Conservation (phyloP, 1,140 invertebrate genomes). For the Galleria mellonella region DNA sequence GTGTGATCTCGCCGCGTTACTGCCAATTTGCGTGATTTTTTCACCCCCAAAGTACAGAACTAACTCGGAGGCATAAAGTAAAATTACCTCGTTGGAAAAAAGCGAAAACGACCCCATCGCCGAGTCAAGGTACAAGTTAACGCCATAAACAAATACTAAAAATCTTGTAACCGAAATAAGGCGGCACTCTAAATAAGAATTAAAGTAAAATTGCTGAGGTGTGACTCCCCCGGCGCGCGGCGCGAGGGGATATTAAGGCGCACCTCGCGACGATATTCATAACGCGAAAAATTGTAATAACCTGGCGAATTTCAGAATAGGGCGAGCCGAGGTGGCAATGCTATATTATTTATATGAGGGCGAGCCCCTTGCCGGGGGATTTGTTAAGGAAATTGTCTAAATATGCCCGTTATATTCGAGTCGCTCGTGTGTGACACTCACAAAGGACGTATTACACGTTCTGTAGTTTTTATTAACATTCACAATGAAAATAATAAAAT, state of each 20-base stretch:
- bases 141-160: slow-evolving; percentile 68
- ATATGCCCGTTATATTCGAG: slow-evolving; percentile 35
- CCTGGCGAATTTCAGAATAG: slow-evolving; percentile 50
- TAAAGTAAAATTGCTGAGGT: slow-evolving; percentile 70
- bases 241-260: slow-evolving; percentile 33
- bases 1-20: slow-evolving; percentile 12
- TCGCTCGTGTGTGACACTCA: slow-evolving; percentile 11
- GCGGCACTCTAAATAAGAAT: slow-evolving; percentile 69
- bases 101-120: slow-evolving; percentile 53
- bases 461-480: too few species aligned
- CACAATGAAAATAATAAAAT: too few species aligned
- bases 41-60: slow-evolving; percentile 12
- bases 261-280: slow-evolving; percentile 59
- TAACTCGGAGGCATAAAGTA: slow-evolving; percentile 23
- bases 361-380: slow-evolving; percentile 30
- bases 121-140: slow-evolving; percentile 41
- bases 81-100: slow-evolving; percentile 45
- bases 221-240: slow-evolving; percentile 43
- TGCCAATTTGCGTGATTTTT: slow-evolving; percentile 39
- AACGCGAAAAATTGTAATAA: slow-evolving; percentile 73
- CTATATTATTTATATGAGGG: slow-evolving; percentile 47
- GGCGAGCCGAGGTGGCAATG: slow-evolving; percentile 37
- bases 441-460: too few species aligned
- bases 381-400: slow-evolving; percentile 65
- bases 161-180: slow-evolving; percentile 69